Conservation (phyloP, 2,888 invertebrate species). For the Drosophila colorata region DNA sequence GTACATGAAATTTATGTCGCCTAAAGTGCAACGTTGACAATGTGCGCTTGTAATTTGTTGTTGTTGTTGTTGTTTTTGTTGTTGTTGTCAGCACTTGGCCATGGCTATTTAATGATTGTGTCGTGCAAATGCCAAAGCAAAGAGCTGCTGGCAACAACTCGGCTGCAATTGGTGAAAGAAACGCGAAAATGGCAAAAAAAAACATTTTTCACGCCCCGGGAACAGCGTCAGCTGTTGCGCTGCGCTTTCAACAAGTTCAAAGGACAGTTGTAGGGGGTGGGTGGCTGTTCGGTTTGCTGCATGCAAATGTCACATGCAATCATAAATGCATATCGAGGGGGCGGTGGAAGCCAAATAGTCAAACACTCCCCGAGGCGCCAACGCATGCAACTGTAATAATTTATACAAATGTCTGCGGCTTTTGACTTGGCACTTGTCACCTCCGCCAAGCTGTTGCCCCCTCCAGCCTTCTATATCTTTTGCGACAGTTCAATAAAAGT, state of each 20-base stretch:
- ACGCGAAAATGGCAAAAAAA: slow-evolving; percentile 17
- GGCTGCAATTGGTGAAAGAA: slow-evolving; percentile 46
- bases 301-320: slow-evolving; percentile 77
- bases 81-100: slow-evolving; percentile 75
- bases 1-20: slow-evolving; percentile 80
- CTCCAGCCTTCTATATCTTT: slow-evolving; percentile 6
- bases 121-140: slow-evolving; percentile 74
- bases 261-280: neutral
- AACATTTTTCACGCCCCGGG: slow-evolving; percentile 49
- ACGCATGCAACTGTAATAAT: slow-evolving; percentile 68
- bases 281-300: neutral
- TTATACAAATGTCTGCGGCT: slow-evolving; percentile 79
- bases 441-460: slow-evolving; percentile 28
- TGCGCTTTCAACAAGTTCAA: slow-evolving; percentile 41
- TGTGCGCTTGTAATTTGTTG: slow-evolving; percentile 81
- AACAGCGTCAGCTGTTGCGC: slow-evolving; percentile 48
- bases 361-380: slow-evolving; percentile 45
- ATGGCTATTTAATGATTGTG: slow-evolving; percentile 79
- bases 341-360: slow-evolving; percentile 35
- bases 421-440: slow-evolving; percentile 76
- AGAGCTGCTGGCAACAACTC: slow-evolving; percentile 19
- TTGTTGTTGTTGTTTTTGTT: slow-evolving; percentile 30
- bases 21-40: slow-evolving; percentile 80
- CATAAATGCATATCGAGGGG: slow-evolving; percentile 72
- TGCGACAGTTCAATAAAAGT: slow-evolving; percentile 80